phyloP scores from a whole-genome alignment of 1,140 invertebrate species.

The Prorops nasuta region DNA sequence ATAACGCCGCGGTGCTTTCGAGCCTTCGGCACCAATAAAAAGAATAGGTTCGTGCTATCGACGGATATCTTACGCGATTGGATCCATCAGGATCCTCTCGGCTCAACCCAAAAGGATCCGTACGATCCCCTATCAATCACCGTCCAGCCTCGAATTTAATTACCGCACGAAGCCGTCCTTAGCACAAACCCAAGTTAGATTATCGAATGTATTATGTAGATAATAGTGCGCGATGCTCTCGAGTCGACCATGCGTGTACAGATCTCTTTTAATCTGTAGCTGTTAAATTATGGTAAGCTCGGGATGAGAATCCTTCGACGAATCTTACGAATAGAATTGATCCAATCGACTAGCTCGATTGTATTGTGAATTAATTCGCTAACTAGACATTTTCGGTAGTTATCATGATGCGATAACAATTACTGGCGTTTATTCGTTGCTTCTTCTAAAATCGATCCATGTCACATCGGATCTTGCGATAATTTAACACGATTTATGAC shows the following conservation, averaged over 20 bases:
- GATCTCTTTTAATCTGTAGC: not conserved
- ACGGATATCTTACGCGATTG: slow-evolving; percentile 10
- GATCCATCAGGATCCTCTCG: too few relatives aligned
- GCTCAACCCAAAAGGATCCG: too few relatives aligned
- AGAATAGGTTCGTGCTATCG: slow-evolving; percentile 23
- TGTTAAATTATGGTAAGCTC: not conserved
- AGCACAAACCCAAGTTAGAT: slow-evolving; percentile 19
- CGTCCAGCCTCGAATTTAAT: too few relatives aligned
- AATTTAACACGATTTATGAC: not conserved
- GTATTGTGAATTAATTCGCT: too few relatives aligned
- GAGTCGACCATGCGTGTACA: not conserved
- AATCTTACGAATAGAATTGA: too few relatives aligned
- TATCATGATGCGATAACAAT: too few relatives aligned
- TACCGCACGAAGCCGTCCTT: not conserved
- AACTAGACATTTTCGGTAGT: too few relatives aligned
- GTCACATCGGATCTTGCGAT: slow-evolving; percentile 5
- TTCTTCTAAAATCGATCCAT: too few relatives aligned
- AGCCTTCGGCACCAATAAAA: slow-evolving; percentile 9
- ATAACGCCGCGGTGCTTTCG: slow-evolving; percentile 29
- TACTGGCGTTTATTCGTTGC: too few relatives aligned
- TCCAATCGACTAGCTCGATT: too few relatives aligned
- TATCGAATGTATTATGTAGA: slow-evolving; percentile 18
- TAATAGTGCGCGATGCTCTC: slow-evolving; percentile 9
- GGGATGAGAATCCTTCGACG: too few relatives aligned
- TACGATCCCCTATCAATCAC: too few relatives aligned